phyloP scores from a whole-genome alignment of 1,140 invertebrate genomes.

The Zaprionus taronus region DNA sequence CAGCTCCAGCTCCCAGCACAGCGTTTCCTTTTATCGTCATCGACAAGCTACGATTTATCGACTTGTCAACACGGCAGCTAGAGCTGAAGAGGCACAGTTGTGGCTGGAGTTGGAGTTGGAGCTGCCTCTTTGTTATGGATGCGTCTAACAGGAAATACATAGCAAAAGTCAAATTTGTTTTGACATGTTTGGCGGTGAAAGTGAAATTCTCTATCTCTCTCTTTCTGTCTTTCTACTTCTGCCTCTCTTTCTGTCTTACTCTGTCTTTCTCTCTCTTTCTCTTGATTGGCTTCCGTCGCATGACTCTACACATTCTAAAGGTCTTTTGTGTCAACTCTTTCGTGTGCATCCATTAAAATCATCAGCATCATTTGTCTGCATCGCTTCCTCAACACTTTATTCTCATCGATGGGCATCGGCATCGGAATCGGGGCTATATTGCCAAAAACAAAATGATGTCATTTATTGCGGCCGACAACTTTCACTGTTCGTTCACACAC shows the following conservation, averaged over 20 bases:
- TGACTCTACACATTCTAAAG: conserved; percentile 64
- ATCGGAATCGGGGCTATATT: conserved; percentile 46
- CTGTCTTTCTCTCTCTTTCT: neutral
- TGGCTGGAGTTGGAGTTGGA: neutral
- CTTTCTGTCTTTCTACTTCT: neutral
- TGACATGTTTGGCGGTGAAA: conserved; percentile 82
- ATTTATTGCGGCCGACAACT: conserved; percentile 76
- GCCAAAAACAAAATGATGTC: conserved; percentile 72
- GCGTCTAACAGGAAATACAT: conserved; percentile 75
- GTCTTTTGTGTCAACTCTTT: conserved; percentile 34
- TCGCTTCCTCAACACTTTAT: conserved; percentile 30
- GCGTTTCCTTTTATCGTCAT: conserved; percentile 65
- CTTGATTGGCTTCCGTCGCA: conserved; percentile 53
- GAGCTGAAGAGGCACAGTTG: neutral
- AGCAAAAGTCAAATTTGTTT: conserved; percentile 76
- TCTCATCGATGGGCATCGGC: conserved; percentile 38
- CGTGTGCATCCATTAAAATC: conserved; percentile 45
- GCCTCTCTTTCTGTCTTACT: neutral
- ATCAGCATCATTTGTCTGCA: conserved; percentile 7
- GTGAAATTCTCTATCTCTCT: conserved; percentile 66
- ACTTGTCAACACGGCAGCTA: conserved; percentile 48
- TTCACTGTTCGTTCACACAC: conserved; percentile 68
- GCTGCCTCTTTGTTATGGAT: conserved; percentile 51
- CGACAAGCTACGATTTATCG: conserved; percentile 61
- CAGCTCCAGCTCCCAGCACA: conserved; percentile 9